Evolutionary conservation across 2,888 invertebrate genomes (phyloP).

Genomic region (Ametastegia equiseti): DNA sequence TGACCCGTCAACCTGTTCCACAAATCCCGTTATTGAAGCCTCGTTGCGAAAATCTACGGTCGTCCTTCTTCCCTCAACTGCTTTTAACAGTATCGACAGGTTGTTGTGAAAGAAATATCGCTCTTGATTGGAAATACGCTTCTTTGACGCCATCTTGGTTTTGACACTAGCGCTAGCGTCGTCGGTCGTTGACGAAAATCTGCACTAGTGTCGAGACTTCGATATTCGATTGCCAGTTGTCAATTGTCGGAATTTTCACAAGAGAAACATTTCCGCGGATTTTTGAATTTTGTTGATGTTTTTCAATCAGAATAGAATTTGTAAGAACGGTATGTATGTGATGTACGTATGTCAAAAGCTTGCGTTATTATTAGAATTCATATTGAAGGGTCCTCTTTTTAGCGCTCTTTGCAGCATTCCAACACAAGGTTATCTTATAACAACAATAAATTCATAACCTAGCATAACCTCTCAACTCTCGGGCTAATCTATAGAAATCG

Average conservation of each 20-base stretch:
- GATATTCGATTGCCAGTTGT: background rate
- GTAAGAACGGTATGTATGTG: background rate
- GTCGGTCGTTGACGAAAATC: too few species aligned
- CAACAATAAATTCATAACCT: too few species aligned
- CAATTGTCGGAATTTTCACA: background rate
- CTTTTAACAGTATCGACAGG: conserved; percentile 81
- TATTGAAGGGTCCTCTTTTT: too few species aligned
- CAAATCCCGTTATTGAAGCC: conserved; percentile 80
- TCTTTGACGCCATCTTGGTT: conserved; percentile 38
- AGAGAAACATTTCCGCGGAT: background rate
- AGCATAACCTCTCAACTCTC: too few species aligned
- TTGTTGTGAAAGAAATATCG: conserved; percentile 79
- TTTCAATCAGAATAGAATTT: background rate
- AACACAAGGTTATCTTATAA: too few species aligned
- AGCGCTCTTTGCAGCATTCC: too few species aligned
- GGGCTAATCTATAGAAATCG: too few species aligned
- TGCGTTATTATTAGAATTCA: background rate
- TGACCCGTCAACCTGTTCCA: conserved; percentile 83
- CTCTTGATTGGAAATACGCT: conserved; percentile 60
- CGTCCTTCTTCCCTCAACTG: conserved; percentile 80
- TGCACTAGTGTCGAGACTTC: too few species aligned
- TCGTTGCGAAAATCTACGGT: conserved; percentile 84
- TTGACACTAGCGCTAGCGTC: too few species aligned
- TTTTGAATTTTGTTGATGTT: background rate
- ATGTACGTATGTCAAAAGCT: background rate